These are phyloP conservation scores for Pagrus major DNA, from an alignment of 2,113 vertebrate genomes.

Conservation along the genomic window DNA sequence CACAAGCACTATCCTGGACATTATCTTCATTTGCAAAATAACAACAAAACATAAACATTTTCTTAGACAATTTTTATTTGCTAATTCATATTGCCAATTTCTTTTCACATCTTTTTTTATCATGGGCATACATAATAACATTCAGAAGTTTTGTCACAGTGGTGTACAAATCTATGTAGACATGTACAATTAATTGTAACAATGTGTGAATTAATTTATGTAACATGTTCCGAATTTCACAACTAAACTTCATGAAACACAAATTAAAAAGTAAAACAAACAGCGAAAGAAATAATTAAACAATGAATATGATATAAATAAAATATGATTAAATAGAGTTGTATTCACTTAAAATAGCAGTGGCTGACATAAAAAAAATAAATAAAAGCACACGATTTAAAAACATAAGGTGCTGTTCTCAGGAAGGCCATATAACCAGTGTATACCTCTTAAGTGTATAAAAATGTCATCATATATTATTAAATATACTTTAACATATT, in stretches of 20 bases:
- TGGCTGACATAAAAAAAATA: background rate
- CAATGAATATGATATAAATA: background rate
- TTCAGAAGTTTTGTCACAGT: background rate
- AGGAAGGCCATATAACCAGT: slow-evolving; percentile 3
- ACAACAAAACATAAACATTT: background rate
- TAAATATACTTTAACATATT: background rate
- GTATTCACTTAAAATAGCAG: background rate
- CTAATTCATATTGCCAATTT: background rate
- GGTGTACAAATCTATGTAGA: background rate
- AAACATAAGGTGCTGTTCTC: slow-evolving; percentile 3
- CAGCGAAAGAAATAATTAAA: background rate
- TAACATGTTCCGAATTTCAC: background rate
- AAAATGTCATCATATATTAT: background rate
- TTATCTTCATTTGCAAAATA: background rate
- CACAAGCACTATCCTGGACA: too few relatives aligned
- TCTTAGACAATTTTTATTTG: background rate
- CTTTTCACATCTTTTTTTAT: background rate
- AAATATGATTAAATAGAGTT: background rate
- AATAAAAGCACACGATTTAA: too few relatives aligned
- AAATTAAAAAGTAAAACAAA: background rate
- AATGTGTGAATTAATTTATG: background rate
- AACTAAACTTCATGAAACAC: background rate
- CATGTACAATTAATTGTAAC: background rate
- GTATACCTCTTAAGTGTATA: background rate
- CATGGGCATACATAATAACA: background rate